Percentiles rank a stretch among this genome's conserved stretches.
phyloP scores from a whole-genome alignment of 64 coral and sea anemone species.

The Montipora efflorescens region DNA sequence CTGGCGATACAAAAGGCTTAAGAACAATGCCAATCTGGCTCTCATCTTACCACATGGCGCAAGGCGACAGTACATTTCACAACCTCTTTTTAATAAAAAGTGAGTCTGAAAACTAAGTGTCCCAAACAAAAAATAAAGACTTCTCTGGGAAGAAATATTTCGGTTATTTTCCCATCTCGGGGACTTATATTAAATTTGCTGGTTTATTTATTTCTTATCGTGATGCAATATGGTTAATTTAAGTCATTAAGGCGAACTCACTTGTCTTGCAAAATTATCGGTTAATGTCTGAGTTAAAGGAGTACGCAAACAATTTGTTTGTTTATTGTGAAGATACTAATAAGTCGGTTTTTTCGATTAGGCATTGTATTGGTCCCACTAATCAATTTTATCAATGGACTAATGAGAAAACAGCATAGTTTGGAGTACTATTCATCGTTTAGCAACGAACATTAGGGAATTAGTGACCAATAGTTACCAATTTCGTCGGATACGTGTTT shows the following conservation, averaged over 20 bases:
- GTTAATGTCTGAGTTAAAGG: slow-evolving; percentile 76
- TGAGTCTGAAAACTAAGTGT: background rate
- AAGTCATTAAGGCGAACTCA: slow-evolving; percentile 59
- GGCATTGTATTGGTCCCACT: slow-evolving; percentile 53
- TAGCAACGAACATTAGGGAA: slow-evolving; percentile 80
- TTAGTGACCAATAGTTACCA: slow-evolving; percentile 59
- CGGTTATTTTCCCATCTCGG: slow-evolving; percentile 41
- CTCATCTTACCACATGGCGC: slow-evolving; percentile 54
- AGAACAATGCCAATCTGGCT: slow-evolving; percentile 52
- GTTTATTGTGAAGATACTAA: slow-evolving; percentile 83
- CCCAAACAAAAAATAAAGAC: background rate
- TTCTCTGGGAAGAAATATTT: background rate
- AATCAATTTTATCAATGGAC: slow-evolving; percentile 75
- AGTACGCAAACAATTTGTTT: slow-evolving; percentile 73
- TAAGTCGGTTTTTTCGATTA: slow-evolving; percentile 68
- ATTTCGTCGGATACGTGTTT: slow-evolving; percentile 30
- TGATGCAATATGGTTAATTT: slow-evolving; percentile 66
- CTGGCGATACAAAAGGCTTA: slow-evolving; percentile 43
- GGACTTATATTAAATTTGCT: slow-evolving; percentile 56
- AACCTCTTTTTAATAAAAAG: background rate
- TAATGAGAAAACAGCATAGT: slow-evolving; percentile 76
- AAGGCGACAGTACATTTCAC: slow-evolving; percentile 52
- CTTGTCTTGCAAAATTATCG: slow-evolving; percentile 61
- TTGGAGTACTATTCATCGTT: slow-evolving; percentile 55
- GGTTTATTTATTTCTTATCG: slow-evolving; percentile 76